Conservation (phyloP, 2,113 vertebrate species). For the Saimiri boliviensis region DNA sequence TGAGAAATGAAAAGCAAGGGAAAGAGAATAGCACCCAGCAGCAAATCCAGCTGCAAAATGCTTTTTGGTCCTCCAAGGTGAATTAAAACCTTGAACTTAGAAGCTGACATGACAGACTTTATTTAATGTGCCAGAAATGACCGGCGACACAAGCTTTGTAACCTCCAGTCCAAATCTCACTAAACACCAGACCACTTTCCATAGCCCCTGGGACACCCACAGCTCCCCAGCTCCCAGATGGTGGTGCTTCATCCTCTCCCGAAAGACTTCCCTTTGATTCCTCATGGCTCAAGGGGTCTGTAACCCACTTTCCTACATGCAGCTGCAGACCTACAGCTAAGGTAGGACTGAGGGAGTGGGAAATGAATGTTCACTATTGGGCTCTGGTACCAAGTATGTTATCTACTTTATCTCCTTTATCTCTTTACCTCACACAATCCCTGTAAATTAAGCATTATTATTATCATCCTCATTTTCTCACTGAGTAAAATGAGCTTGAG, state of each 20-base stretch:
- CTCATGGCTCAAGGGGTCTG: neutral
- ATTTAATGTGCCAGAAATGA: neutral
- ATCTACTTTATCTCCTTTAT: neutral
- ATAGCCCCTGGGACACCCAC: no score
- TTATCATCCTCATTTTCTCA: neutral
- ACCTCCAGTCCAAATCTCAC: neutral
- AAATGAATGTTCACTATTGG: neutral
- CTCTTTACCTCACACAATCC: neutral
- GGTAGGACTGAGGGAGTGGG: neutral
- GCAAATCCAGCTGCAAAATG: neutral
- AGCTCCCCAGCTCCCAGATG: neutral
- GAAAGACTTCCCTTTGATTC: neutral
- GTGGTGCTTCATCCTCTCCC: no score
- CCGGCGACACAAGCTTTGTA: neutral
- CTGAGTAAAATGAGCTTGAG: neutral
- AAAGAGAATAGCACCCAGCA: neutral
- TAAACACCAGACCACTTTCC: neutral
- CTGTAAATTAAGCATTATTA: neutral
- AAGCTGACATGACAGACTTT: neutral
- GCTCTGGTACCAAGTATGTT: neutral
- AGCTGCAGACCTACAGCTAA: neutral
- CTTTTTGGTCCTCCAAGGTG: neutral
- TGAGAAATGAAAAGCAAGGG: neutral
- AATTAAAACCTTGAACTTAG: constrained; percentile 8
- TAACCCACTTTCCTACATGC: neutral